Base-by-base conservation (phyloP, 2,113 vertebrate species). In the Gymnorhina tibicen region DNA sequence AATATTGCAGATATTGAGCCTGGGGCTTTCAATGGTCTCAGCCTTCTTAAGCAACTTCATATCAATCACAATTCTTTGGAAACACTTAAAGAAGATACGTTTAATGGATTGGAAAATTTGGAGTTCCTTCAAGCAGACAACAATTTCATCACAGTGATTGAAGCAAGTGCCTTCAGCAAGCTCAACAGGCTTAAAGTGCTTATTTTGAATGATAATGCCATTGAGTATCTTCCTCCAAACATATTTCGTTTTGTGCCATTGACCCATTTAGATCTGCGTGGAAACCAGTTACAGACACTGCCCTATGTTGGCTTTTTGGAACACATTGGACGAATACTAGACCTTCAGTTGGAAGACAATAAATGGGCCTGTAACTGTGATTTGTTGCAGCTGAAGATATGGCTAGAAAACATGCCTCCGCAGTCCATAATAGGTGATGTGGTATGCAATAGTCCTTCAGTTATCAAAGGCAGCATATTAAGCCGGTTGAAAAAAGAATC, bases 11-110 rank as follows among this genome's bases (percentile, higher is more conserved):
- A 99, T 98, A 98, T 99, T 94, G 99, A 99, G 96, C 98, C 99
- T 53, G 99, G 99, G 68, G 98, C 99, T 95, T 99, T 99, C 91
- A 98, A 98, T 92, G 97, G 98, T 72, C 98, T 99, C 23, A 97
- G 98, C 49, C 98, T 98, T 60, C 98, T 99, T 92, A 99, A 98
- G 68, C 99, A 99, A 96, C 98, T 99, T 93, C 99, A 99, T 96
- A 99, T 99, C 97, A 99, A 99, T 98, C 99, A 99, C 97, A 99
- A 99, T 98, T 99, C 99, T 89, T 98, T 99, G 81, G 98, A 99
- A 96, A 99, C 98, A 70, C 98, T 99, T 85, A 99, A 98, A 97
- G 99, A 99, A 97, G 99, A 99, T 96, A 99, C 98, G 1, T 99
- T 99, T 93, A 98, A 98, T 87, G 99, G 99, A 91, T 97, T 99